Evolutionary conservation across 2,113 vertebrate genomes (phyloP).

Genomic region (Istiophorus platypterus): DNA sequence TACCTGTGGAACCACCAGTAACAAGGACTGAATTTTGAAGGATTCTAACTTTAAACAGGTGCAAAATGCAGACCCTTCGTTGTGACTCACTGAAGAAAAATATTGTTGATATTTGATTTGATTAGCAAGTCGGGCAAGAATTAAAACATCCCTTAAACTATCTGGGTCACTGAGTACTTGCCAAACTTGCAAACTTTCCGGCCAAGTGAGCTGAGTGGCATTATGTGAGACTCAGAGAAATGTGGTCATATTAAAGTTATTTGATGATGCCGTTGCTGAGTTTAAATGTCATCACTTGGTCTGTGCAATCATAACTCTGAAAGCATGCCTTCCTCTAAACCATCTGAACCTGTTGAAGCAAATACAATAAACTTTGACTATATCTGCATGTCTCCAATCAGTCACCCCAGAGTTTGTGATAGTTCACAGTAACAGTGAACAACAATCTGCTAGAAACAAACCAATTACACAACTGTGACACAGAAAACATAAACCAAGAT

Average conservation of each 20-base stretch:
- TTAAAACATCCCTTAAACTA: constrained; percentile 26
- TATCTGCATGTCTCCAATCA: constrained; percentile 56
- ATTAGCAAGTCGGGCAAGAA: constrained; percentile 35
- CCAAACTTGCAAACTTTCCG: constrained; percentile 13
- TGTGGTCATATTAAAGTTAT: constrained; percentile 36
- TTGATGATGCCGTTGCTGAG: neutral
- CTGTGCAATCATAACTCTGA: neutral
- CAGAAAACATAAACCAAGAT: constrained; percentile 57
- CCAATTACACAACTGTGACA: constrained; percentile 64
- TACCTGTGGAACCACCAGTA: neutral
- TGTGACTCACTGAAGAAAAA: constrained; percentile 30
- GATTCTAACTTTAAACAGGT: neutral
- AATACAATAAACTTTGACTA: constrained; percentile 35
- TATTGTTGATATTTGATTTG: constrained; percentile 22
- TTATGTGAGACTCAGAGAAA: constrained; percentile 14
- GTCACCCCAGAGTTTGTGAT: constrained; percentile 32
- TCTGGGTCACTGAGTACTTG: constrained; percentile 36
- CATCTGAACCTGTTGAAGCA: constrained; percentile 42
- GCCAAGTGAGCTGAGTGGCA: constrained; percentile 2
- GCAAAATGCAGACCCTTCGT: neutral
- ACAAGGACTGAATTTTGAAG: neutral
- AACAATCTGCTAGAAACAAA: constrained; percentile 55
- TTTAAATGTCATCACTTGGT: constrained; percentile 47
- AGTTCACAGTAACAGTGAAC: constrained; percentile 46
- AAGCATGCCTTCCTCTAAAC: constrained; percentile 45